Evolutionary conservation across 2,888 invertebrate species (phyloP), one percentile per base, ranked within the genome.

Genomic region (Agrotis ipsilon): DNA sequence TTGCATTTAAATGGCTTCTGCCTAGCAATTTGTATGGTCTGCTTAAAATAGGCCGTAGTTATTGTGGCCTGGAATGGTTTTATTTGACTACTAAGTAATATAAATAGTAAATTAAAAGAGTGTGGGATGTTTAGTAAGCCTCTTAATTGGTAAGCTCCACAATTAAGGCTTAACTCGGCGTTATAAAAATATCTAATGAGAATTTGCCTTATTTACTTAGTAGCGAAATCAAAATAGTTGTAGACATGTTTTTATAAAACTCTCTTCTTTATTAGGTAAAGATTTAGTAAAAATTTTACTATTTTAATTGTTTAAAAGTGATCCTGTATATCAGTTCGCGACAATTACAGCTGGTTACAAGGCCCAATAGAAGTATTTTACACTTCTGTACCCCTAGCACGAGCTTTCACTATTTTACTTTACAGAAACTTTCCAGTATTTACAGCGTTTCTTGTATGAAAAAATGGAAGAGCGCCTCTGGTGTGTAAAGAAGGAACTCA

Each of bases 1-100:
- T 69, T n/a, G 54, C 32, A 77, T 68, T 68, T 55, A 69, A 69
- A 69, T 55, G 27, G n/a, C 14, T 2, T 1, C 45, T 27, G 43
- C 54, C 11, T 70, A 45, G 45, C 24, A 60, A 49, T 78, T 60
- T 60, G 32, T 73, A 55, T 59, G 18, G 21, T 19, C 48, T 55
- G 19, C 24, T 77, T 45, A 59, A 75, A 59, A 59, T 60, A 14
- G 14, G 14, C 14, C 39, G 46, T 39, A 52, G n/a, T 65, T 49
- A 64, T 72, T 65, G 49, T 57, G 45, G 55, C 21, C 49, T 49
- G 18, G 18, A 27, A 43, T 6, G 13, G n/a, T 57, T 72, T 74
- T 55, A 72, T 46, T 39, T 48, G n/a, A 7, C 3, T 16, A 7
- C 3, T 16, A 18, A n/a, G 2, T 39, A 27, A n/a, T 27, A 24